Percentiles rank a stretch among this genome's conserved stretches.
Evolutionary conservation across 2,113 vertebrate genomes (phyloP).

Genomic region (Myanophis thanlyinensis): DNA sequence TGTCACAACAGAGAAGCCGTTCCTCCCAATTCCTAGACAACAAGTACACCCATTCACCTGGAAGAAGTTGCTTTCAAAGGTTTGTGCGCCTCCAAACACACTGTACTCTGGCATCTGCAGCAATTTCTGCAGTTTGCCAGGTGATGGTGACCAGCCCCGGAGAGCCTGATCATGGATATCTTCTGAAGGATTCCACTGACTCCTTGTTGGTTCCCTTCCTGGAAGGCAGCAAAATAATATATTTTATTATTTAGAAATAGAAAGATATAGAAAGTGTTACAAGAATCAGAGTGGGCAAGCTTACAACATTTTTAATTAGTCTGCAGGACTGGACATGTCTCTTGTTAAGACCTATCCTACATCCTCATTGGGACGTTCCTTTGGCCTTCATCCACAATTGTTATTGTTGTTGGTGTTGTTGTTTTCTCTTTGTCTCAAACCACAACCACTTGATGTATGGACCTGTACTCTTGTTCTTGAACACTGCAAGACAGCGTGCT

Average conservation of each 20-base stretch:
- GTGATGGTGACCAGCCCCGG: neutral
- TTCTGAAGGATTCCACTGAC: neutral
- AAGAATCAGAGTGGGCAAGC: neutral
- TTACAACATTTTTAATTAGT: neutral
- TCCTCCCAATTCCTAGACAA: neutral
- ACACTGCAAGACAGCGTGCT: neutral
- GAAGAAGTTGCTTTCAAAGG: conserved; percentile 31
- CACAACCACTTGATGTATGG: too few species aligned
- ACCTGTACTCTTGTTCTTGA: neutral
- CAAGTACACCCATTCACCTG: conserved; percentile 5
- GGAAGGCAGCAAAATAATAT: neutral
- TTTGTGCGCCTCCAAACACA: neutral
- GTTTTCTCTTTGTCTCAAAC: neutral
- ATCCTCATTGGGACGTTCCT: neutral
- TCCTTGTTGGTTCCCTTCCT: neutral
- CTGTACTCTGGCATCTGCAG: conserved; percentile 11
- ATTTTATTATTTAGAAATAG: too few species aligned
- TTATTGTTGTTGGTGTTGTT: too few species aligned
- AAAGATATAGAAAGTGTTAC: neutral
- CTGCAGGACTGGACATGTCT: neutral
- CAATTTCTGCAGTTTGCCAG: conserved; percentile 9
- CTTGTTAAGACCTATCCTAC: neutral
- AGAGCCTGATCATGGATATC: neutral
- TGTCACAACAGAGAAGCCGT: neutral
- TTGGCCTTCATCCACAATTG: neutral